Conservation (phyloP, 2,797 vertebrate species). For the Galagoides demidoff region DNA sequence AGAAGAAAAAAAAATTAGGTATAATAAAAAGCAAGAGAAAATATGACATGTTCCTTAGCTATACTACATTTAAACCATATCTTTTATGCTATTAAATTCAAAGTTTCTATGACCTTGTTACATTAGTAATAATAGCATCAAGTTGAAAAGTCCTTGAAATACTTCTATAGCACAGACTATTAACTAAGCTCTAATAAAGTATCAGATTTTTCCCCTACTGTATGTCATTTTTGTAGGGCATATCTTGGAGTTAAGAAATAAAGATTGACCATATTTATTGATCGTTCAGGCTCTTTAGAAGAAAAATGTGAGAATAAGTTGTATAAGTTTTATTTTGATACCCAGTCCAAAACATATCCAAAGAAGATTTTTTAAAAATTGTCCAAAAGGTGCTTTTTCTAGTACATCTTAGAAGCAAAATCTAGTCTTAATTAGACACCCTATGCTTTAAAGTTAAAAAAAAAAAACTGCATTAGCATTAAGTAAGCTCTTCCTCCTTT, state of each 20-base stretch:
- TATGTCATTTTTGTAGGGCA: background rate
- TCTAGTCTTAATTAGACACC: background rate
- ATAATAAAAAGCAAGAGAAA: background rate
- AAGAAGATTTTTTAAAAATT: background rate
- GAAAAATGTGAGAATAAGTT: slow-evolving; percentile 7
- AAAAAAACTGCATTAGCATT: background rate
- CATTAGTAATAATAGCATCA: background rate
- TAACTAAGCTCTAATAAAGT: slow-evolving; percentile 3
- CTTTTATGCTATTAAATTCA: background rate
- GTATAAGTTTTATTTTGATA: slow-evolving; percentile 35
- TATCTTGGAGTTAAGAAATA: slow-evolving; percentile 5
- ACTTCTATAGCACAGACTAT: background rate
- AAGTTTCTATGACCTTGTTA: slow-evolving; percentile 35
- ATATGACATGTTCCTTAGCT: background rate
- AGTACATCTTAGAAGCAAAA: background rate
- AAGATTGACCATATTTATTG: slow-evolving; percentile 11
- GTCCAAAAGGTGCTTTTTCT: background rate
- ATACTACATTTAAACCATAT: background rate
- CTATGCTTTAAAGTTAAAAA: slow-evolving; percentile 2
- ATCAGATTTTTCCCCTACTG: background rate
- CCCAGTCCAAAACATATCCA: background rate
- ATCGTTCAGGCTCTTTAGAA: background rate
- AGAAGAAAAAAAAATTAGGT: slow-evolving; percentile 29
- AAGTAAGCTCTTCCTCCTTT: background rate
- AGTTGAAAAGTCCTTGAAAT: background rate